phyloP scores from a whole-genome alignment of 1,140 invertebrate species.

The Zaprionus gabonicus region DNA sequence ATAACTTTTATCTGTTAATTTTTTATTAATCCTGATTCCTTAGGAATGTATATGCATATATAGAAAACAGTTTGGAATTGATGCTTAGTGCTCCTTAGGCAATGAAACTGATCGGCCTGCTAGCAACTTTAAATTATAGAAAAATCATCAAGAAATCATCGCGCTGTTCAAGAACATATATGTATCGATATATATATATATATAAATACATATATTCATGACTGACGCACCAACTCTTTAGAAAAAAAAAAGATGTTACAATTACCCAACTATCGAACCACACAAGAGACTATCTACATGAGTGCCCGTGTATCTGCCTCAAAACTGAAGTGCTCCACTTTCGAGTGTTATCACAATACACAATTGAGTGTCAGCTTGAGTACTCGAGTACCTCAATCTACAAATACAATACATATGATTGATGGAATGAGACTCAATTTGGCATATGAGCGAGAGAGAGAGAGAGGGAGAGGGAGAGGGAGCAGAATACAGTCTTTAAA shows the following conservation, averaged over 20 bases:
- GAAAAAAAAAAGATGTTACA: not conserved
- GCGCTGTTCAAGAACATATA: no score
- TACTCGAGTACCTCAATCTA: not conserved
- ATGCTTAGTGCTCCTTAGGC: no score
- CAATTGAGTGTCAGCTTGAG: conserved; percentile 1
- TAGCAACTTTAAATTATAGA: no score
- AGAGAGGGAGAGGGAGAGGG: no score
- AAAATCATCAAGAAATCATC: no score
- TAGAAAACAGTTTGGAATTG: not conserved
- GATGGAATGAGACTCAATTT: not conserved
- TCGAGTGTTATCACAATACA: conserved; percentile 3
- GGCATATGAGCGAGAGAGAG: not conserved
- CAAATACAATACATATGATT: not conserved
- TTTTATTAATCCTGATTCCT: not conserved
- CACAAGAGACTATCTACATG: not conserved
- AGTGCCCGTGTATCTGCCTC: not conserved
- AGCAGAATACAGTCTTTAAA: not conserved
- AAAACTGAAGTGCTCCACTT: not conserved
- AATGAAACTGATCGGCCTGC: no score
- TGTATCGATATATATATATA: no score
- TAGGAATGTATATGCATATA: not conserved
- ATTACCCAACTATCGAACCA: not conserved
- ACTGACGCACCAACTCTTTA: not conserved
- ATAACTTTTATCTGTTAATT: no score
- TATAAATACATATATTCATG: not conserved